phyloP scores from a whole-genome alignment of 2,113 vertebrate genomes.

The Pseudonaja textilis region DNA sequence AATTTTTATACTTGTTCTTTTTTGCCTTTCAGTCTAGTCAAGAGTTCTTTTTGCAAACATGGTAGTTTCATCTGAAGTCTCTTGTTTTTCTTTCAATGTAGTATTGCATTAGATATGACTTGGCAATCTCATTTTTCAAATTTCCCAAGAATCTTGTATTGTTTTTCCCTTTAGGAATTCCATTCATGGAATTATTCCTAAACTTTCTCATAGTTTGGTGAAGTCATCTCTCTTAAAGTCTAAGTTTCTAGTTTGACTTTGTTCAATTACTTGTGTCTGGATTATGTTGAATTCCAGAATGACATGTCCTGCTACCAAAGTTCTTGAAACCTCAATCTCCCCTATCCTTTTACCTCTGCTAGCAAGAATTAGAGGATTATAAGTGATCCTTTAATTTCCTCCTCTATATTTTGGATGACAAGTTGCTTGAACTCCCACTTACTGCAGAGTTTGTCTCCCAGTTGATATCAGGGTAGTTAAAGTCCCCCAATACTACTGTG shows the following conservation, averaged over 20 bases:
- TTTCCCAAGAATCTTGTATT: background rate
- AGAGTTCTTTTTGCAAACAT: background rate
- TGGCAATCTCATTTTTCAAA: background rate
- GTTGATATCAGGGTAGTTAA: background rate
- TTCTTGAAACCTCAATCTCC: background rate
- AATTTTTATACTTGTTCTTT: background rate
- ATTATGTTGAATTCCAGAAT: background rate
- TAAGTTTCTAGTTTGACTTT: background rate
- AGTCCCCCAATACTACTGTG: background rate
- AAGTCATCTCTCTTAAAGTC: background rate
- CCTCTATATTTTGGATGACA: background rate
- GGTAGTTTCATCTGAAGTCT: background rate
- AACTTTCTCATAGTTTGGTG: background rate
- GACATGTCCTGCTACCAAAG: background rate
- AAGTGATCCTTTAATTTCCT: background rate
- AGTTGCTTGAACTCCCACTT: background rate
- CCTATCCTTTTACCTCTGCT: background rate
- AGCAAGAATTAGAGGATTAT: background rate
- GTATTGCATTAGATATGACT: background rate
- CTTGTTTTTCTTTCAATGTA: background rate
- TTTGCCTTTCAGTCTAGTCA: background rate
- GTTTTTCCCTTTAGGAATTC: background rate
- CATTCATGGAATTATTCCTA: background rate
- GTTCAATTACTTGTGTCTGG: background rate
- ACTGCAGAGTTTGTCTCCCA: background rate